Conservation (phyloP, 2,888 invertebrate species). For the Penaeus monodon region DNA sequence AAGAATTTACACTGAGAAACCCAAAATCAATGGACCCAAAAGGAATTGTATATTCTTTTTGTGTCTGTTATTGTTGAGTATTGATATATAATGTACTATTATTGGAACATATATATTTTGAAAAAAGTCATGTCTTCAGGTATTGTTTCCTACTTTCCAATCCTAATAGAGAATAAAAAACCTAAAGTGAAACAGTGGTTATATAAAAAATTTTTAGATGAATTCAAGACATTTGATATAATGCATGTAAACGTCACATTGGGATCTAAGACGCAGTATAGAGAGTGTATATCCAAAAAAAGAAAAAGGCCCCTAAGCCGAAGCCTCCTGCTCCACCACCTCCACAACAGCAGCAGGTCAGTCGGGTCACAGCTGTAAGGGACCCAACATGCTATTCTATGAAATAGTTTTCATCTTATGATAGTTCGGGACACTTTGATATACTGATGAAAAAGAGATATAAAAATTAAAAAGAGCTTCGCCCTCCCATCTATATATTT, state of each 20-base stretch:
- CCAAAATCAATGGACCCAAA: not conserved
- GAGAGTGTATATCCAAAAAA: conserved; percentile 59
- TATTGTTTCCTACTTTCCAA: conserved; percentile 9
- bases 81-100: no score
- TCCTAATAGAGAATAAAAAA: conserved; percentile 57
- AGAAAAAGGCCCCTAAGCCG: conserved; percentile 58
- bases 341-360: conserved; percentile 45
- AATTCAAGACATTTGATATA: conserved; percentile 58
- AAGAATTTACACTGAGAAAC: not conserved
- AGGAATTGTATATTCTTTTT: not conserved
- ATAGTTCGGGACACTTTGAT: no score
- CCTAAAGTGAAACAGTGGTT: conserved; percentile 64
- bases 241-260: conserved; percentile 55
- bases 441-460: no score
- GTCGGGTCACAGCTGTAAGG: conserved; percentile 4
- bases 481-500: no score
- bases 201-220: conserved; percentile 61
- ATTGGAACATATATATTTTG: no score
- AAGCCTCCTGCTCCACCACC: conserved; percentile 51
- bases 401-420: no score
- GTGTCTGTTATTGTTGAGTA: not conserved
- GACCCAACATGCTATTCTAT: not conserved
- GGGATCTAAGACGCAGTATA: conserved; percentile 59
- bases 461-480: no score
- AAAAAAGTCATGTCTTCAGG: not conserved